Conservation (phyloP, 2,888 invertebrate genomes). For the Dasysyrphus albostriatus region DNA sequence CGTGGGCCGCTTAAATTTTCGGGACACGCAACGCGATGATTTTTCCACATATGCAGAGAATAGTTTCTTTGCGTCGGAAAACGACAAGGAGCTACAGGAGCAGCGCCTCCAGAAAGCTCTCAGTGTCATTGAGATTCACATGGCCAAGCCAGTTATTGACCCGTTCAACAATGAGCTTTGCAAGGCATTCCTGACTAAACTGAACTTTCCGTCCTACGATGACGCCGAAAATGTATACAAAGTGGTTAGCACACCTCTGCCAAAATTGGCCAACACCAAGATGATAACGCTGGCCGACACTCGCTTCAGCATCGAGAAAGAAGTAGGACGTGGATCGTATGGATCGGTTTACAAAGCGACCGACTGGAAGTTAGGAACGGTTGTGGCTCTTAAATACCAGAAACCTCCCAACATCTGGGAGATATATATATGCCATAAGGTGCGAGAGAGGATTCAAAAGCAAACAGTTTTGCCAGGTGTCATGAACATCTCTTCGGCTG, state of each 20-base stretch:
- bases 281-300: conserved; percentile 85
- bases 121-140: conserved; percentile 81
- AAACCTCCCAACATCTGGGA: conserved; percentile 97
- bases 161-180: conserved; percentile 92
- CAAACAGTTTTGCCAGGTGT: conserved; percentile 87
- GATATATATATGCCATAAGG: conserved; percentile 91
- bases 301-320: conserved; percentile 88
- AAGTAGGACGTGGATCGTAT: conserved; percentile 93
- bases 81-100: conserved; percentile 82
- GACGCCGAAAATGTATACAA: conserved; percentile 86
- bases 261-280: conserved; percentile 86
- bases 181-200: conserved; percentile 88
- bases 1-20: conserved; percentile 81
- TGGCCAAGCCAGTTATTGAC: conserved; percentile 86
- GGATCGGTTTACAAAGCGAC: conserved; percentile 89
- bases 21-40: conserved; percentile 80
- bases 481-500: conserved; percentile 92
- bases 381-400: conserved; percentile 93
- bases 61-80: conserved; percentile 83
- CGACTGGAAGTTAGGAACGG: conserved; percentile 80
- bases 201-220: conserved; percentile 89
- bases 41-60: conserved; percentile 83
- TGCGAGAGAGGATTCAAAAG: conserved; percentile 83
- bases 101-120: conserved; percentile 82
- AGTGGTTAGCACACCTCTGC: conserved; percentile 86